Evolutionary conservation across 2,888 invertebrate genomes (phyloP).

Genomic region (Heliconius ismenius): DNA sequence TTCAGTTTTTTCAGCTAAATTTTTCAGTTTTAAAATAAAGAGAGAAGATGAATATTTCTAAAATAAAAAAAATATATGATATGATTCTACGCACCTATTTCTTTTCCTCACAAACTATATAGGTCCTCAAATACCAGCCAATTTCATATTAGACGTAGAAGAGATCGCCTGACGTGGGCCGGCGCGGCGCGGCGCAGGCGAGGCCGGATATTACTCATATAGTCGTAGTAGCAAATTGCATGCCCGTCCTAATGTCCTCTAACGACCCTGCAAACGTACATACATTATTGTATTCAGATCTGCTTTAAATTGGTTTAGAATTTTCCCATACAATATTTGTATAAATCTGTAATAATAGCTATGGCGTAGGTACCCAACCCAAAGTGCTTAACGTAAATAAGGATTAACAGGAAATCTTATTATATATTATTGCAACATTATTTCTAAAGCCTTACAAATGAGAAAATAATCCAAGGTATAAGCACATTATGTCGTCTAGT

Average conservation of each 20-base stretch:
- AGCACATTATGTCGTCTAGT: conserved; percentile 10
- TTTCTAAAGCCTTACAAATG: conserved; percentile 21
- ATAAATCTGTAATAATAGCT: no score
- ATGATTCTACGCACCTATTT: no score
- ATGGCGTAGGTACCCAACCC: neutral
- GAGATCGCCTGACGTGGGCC: conserved; percentile 21
- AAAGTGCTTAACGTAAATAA: neutral
- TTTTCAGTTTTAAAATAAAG: no score
- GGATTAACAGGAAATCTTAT: conserved; percentile 19
- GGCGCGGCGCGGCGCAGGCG: conserved; percentile 45
- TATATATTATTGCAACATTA: conserved; percentile 13
- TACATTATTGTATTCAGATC: conserved; percentile 41
- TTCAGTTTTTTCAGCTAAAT: no score
- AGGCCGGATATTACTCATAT: conserved; percentile 62
- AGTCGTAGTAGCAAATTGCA: conserved; percentile 50
- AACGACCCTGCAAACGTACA: conserved; percentile 41
- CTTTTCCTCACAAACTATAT: no score
- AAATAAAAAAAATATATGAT: neutral
- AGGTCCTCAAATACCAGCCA: neutral
- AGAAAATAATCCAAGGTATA: conserved; percentile 3
- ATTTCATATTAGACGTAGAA: conserved; percentile 1
- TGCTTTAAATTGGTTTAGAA: conserved; percentile 31
- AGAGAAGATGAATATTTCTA: neutral
- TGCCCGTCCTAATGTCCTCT: conserved; percentile 49
- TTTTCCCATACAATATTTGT: conserved; percentile 14